Evolutionary conservation across 2,797 vertebrate species (phyloP).

Genomic region (Rhabdophis nuchalis): DNA sequence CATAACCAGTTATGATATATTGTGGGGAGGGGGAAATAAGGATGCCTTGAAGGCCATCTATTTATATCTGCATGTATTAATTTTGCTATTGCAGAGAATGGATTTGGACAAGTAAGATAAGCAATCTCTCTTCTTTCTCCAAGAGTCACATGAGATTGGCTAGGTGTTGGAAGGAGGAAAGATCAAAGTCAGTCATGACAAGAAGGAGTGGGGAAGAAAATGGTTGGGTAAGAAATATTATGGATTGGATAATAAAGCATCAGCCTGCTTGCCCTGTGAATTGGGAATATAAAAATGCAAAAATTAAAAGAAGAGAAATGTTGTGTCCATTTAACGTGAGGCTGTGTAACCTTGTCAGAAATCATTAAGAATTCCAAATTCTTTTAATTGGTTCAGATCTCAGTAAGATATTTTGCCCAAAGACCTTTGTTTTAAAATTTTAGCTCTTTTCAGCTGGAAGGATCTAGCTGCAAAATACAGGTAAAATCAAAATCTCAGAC

Average conservation of each 20-base stretch:
- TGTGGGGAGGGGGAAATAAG: not conserved
- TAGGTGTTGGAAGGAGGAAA: not conserved
- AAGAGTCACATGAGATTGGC: not conserved
- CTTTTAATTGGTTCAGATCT: not conserved
- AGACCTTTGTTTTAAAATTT: not conserved
- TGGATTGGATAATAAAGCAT: not conserved
- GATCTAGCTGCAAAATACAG: not conserved
- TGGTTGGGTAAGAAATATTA: not conserved
- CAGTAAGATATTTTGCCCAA: not conserved
- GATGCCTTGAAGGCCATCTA: not conserved
- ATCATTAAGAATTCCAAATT: not conserved
- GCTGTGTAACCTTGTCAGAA: not conserved
- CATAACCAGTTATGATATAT: not conserved
- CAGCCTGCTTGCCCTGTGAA: not conserved
- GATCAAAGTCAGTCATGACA: not conserved
- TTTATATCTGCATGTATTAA: not conserved
- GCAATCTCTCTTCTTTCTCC: not conserved
- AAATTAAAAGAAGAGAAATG: not conserved
- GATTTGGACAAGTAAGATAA: not conserved
- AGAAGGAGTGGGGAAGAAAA: not conserved
- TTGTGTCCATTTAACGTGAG: not conserved
- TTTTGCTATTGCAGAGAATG: not conserved
- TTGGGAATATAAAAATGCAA: not conserved
- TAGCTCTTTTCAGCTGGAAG: not conserved
- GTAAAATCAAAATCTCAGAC: not conserved